Evolutionary conservation across 2,797 vertebrate species (phyloP).

Genomic region (Melanotaenia parkinsoni): DNA sequence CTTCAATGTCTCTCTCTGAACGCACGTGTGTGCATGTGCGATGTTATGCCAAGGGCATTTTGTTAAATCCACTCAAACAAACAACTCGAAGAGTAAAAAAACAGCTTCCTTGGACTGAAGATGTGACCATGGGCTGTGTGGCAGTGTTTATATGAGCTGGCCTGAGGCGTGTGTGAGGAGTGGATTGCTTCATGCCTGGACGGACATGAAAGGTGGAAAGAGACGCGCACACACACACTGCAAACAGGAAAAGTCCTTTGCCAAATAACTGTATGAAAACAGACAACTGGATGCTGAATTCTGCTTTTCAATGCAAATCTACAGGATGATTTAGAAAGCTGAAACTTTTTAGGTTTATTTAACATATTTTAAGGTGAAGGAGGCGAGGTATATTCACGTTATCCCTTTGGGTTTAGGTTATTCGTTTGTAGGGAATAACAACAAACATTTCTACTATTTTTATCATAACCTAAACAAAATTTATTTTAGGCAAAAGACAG

Average conservation of each 20-base stretch:
- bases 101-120: slow-evolving; percentile 73
- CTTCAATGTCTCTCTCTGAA: slow-evolving; percentile 48
- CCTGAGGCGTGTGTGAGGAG: slow-evolving; percentile 43
- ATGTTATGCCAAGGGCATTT: slow-evolving; percentile 65
- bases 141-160: slow-evolving; percentile 28
- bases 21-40: slow-evolving; percentile 34
- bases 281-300: slow-evolving; percentile 31
- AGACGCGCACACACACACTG: slow-evolving; percentile 16
- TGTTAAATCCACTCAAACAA: slow-evolving; percentile 76
- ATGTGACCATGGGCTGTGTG: slow-evolving; percentile 68
- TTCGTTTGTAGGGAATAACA: slow-evolving; percentile 22
- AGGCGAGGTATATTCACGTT: slow-evolving; percentile 31
- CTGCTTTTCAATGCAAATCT: slow-evolving; percentile 39
- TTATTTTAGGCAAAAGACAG: slow-evolving; percentile 8
- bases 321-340: slow-evolving; percentile 15
- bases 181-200: slow-evolving; percentile 76
- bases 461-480: slow-evolving; percentile 10
- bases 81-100: slow-evolving; percentile 76
- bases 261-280: slow-evolving; percentile 43
- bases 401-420: slow-evolving; percentile 13
- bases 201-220: slow-evolving; percentile 72
- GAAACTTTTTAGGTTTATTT: slow-evolving; percentile 13
- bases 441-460: slow-evolving; percentile 15
- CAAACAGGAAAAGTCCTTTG: slow-evolving; percentile 50
- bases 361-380: slow-evolving; percentile 9